These are phyloP conservation scores for Synergus gifuensis DNA, from an alignment of 2,888 invertebrate species.

Conservation along the genomic window DNA sequence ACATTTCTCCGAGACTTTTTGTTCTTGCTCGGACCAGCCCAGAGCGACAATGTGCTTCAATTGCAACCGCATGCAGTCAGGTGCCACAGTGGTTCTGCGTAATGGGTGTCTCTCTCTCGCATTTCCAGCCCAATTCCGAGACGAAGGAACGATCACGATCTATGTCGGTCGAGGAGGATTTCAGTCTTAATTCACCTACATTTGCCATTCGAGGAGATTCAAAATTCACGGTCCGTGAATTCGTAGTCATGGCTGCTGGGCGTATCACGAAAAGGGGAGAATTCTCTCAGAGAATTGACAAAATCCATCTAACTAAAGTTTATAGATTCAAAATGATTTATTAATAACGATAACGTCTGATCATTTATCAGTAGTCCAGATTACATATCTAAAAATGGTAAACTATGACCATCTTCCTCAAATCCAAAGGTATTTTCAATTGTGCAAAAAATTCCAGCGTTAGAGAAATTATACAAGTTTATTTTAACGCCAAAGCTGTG, in stretches of 20 bases:
- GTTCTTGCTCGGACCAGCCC: constrained; percentile 27
- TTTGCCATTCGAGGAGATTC: constrained; percentile 42
- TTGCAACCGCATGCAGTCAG: constrained; percentile 51
- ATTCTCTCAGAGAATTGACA: too few relatives aligned
- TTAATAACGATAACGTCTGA: too few relatives aligned
- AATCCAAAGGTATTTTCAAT: too few relatives aligned
- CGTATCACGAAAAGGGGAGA: not conserved
- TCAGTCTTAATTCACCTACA: constrained; percentile 42
- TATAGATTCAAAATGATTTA: too few relatives aligned
- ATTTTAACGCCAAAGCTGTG: too few relatives aligned
- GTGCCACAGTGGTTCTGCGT: constrained; percentile 44
- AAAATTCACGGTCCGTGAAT: constrained; percentile 29
- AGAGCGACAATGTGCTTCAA: constrained; percentile 30
- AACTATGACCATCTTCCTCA: too few relatives aligned
- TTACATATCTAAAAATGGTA: too few relatives aligned
- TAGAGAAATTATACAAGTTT: too few relatives aligned
- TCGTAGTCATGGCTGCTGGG: not conserved
- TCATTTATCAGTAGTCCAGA: too few relatives aligned
- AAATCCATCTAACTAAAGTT: too few relatives aligned
- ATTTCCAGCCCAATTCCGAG: constrained; percentile 44
- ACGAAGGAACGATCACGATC: constrained; percentile 44
- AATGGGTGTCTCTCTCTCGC: constrained; percentile 41
- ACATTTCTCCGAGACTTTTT: constrained; percentile 20
- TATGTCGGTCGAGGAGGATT: constrained; percentile 40
- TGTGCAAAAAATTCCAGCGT: too few relatives aligned